Percentiles rank a stretch among this genome's conserved stretches.
Conservation (phyloP, 2,797 vertebrate genomes). For the Chiroxiphia lanceolata region DNA sequence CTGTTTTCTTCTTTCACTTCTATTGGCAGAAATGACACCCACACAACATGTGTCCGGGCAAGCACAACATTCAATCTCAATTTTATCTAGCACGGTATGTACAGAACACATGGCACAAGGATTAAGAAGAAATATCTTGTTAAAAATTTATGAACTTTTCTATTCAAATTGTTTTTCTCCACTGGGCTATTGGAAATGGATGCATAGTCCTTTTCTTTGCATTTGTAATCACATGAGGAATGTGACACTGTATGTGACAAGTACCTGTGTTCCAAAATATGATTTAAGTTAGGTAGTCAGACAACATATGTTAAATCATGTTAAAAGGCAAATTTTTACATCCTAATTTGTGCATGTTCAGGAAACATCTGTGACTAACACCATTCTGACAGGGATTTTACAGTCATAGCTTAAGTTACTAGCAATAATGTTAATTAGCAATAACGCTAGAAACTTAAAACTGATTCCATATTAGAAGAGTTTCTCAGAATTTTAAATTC, state of each 20-base stretch:
- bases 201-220: neutral
- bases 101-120: constrained; percentile 31
- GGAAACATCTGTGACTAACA: neutral
- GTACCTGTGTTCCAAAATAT: neutral
- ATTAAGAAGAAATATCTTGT: neutral
- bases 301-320: neutral
- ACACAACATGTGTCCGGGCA: constrained; percentile 59
- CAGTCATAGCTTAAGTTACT: neutral
- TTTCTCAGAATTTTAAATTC: neutral
- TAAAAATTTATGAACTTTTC: neutral
- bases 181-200: neutral
- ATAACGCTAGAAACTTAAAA: neutral
- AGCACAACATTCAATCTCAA: neutral
- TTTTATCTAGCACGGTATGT: constrained; percentile 27
- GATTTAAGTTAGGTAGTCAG: neutral
- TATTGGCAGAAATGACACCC: constrained; percentile 56
- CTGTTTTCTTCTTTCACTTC: constrained; percentile 42
- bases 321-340: neutral
- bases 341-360: neutral
- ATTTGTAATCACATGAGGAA: neutral
- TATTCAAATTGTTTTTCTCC: neutral
- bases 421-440: neutral
- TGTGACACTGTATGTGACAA: neutral
- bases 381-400: neutral
- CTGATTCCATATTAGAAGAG: neutral